phyloP scores from a whole-genome alignment of 2,888 invertebrate species.

The Leptinotarsa juncta region DNA sequence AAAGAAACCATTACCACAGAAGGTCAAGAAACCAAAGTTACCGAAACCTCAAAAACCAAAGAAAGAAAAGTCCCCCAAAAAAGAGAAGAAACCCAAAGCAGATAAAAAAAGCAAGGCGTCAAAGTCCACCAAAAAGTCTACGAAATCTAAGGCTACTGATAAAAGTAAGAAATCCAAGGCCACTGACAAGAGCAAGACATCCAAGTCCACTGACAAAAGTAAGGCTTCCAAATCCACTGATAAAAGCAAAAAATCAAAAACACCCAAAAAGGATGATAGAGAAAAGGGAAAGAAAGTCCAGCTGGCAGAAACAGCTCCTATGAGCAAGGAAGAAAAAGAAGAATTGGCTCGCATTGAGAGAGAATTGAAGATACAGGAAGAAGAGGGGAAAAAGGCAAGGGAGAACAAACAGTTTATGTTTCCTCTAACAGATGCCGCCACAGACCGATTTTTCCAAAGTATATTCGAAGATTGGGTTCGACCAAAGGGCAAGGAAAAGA shows the following conservation, averaged over 20 bases:
- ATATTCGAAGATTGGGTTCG: conserved; percentile 61
- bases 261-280: conserved; percentile 46
- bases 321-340: conserved; percentile 54
- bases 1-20: conserved; percentile 52
- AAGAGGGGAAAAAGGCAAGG: conserved; percentile 50
- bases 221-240: not conserved
- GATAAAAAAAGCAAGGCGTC: not conserved
- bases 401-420: conserved; percentile 61
- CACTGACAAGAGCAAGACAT: not conserved
- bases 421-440: conserved; percentile 61
- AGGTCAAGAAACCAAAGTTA: conserved; percentile 51
- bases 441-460: conserved; percentile 58
- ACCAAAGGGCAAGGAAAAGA: conserved; percentile 38
- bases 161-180: conserved; percentile 43
- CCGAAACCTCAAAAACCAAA: conserved; percentile 50
- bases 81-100: conserved; percentile 43
- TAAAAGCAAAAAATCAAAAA: conserved; percentile 34
- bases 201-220: conserved; percentile 28
- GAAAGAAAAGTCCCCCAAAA: conserved; percentile 45
- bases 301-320: not conserved
- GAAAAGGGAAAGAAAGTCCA: conserved; percentile 47
- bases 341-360: conserved; percentile 53
- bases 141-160: conserved; percentile 39
- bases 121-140: conserved; percentile 16
- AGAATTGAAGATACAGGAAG: conserved; percentile 54